Base-by-base conservation (phyloP, 2,113 vertebrate species). In the Xyliphius kryptos region DNA sequence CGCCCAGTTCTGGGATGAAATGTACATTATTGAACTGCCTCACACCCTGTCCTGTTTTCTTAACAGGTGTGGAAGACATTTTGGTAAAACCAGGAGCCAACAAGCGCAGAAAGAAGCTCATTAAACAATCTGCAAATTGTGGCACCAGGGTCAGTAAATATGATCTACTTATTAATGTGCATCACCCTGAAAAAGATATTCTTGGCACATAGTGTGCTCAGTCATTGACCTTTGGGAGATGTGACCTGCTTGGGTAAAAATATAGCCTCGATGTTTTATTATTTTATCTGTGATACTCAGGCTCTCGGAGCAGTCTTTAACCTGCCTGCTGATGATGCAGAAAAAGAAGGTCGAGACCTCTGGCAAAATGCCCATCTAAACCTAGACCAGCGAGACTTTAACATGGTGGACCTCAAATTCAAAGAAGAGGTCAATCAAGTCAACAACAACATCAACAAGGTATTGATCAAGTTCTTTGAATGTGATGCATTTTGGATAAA, bases 11-110 rank as follows among this genome's bases (percentile, higher is more conserved):
- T n/a, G n/a, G n/a, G n/a, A n/a, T n/a, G n/a, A n/a, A n/a, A n/a
- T n/a, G n/a, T n/a, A n/a, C n/a, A n/a, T n/a, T n/a, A n/a, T n/a
- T n/a, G n/a, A n/a, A n/a, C n/a, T n/a, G n/a, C n/a, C n/a, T n/a
- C n/a, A n/a, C n/a, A n/a, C n/a, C n/a, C n/a, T n/a, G n/a, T n/a
- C n/a, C n/a, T n/a, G n/a, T n/a, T n/a, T n/a, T n/a, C n/a, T n/a
- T n/a, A n/a, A n/a, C 56, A 99, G 96, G 89, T 6, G 92, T 98
- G 70, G 96, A 99, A 79, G 96, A 99, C 77, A 97, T 99, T 78
- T 79, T 99, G 69, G 94, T 99, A 6, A 92, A 88, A 79, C 81
- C 77, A 0, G 78, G 81, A 16, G 93, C 95, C 13, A 91, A 99
- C 60, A 70, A 16, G 43, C 82, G 66, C 70, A 89, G 96, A 69